phyloP scores from a whole-genome alignment of 2,113 vertebrate species.

The Poicephalus meyeri region DNA sequence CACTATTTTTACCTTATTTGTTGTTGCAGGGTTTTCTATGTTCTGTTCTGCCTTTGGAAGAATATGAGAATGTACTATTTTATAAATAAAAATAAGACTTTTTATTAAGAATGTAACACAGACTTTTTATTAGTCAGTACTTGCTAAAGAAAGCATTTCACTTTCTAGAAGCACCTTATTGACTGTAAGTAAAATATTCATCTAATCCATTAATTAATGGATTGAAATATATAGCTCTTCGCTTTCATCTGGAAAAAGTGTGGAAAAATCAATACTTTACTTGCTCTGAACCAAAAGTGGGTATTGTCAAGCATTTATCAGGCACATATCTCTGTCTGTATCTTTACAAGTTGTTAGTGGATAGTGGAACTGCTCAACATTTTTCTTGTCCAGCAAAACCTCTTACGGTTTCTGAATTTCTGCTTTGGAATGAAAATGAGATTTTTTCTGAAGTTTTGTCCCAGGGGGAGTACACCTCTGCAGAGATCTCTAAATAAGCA shows the following conservation, averaged over 20 bases:
- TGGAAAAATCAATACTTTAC: not conserved
- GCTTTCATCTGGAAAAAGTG: not conserved
- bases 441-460: not conserved
- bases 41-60: not conserved
- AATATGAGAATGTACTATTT: not conserved
- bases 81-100: constrained; percentile 31
- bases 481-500: not conserved
- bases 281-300: not conserved
- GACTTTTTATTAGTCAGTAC: not conserved
- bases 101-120: not conserved
- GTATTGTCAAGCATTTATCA: not conserved
- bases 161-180: not conserved
- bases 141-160: not conserved
- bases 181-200: not conserved
- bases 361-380: not conserved
- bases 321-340: not conserved
- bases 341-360: not conserved
- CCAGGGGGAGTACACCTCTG: not conserved
- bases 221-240: not conserved
- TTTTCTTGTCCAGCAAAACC: not conserved
- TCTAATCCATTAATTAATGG: not conserved
- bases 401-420: not conserved
- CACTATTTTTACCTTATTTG: not conserved
- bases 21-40: not conserved
- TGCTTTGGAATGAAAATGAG: not conserved